phyloP scores from a whole-genome alignment of 2,113 vertebrate genomes.

The Junco hyemalis region DNA sequence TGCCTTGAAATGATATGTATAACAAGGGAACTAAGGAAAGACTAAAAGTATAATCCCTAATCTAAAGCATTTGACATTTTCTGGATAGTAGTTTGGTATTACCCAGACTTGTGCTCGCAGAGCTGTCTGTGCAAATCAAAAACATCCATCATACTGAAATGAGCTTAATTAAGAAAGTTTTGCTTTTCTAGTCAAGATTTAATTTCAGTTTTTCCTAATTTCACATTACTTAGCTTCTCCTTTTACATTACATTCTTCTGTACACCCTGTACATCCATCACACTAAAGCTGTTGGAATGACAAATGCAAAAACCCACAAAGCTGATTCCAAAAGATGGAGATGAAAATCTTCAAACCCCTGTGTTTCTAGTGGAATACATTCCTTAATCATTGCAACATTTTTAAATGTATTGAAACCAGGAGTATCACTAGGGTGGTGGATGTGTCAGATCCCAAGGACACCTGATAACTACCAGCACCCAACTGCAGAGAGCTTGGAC shows the following conservation, averaged over 20 bases:
- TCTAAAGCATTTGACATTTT: constrained; percentile 63
- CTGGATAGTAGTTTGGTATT: constrained; percentile 58
- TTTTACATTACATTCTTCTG: neutral
- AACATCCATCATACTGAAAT: constrained; percentile 4
- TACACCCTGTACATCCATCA: neutral
- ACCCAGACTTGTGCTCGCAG: constrained; percentile 7
- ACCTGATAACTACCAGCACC: neutral
- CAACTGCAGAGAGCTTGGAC: neutral
- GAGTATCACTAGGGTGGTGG: neutral
- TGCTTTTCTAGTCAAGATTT: constrained; percentile 19
- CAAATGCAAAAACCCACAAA: accelerated
- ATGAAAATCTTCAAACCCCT: neutral
- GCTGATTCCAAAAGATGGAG: neutral
- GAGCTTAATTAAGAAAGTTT: constrained; percentile 27
- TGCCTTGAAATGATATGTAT: neutral
- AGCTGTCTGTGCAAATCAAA: constrained; percentile 29
- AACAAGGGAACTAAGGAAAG: constrained; percentile 24
- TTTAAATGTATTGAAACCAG: neutral
- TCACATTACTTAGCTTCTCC: neutral
- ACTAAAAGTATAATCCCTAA: constrained; percentile 49
- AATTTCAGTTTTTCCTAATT: constrained; percentile 25
- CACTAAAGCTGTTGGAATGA: neutral
- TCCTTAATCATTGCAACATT: neutral
- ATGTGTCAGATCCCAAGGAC: neutral
- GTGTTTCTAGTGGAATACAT: neutral